Evolutionary conservation across 23 tunicate genomes (phyloP).

Genomic region (Styela clava): DNA sequence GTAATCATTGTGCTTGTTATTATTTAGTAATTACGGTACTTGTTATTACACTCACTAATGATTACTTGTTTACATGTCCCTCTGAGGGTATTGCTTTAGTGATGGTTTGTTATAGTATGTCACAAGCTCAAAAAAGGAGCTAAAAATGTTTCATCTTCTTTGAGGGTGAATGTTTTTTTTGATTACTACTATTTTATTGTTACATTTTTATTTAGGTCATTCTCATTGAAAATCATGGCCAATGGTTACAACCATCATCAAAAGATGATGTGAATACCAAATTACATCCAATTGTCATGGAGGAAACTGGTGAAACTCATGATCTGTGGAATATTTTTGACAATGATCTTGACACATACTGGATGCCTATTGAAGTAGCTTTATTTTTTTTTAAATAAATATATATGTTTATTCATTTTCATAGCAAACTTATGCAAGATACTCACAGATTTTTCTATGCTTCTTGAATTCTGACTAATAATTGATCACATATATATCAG

Average conservation of each 20-base stretch:
- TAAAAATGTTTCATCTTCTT: no score
- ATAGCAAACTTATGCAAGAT: not conserved
- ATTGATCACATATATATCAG: no score
- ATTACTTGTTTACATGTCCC: no score
- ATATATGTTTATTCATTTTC: not conserved
- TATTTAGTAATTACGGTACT: no score
- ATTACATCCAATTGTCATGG: constrained; percentile 22
- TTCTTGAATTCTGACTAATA: no score
- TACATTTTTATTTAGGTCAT: constrained; percentile 50
- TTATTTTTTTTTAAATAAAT: not conserved
- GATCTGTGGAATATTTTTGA: constrained; percentile 60
- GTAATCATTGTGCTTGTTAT: no score
- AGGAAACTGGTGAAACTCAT: constrained; percentile 37
- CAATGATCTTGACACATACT: constrained; percentile 56
- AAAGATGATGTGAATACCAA: constrained; percentile 27
- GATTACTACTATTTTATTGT: no score
- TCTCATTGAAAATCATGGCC: constrained; percentile 33
- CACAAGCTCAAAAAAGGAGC: no score
- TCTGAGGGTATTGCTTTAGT: no score
- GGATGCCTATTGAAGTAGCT: constrained; percentile 80
- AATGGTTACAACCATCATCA: constrained; percentile 44
- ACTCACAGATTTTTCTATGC: not conserved
- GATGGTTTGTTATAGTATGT: no score
- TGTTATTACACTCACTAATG: no score
- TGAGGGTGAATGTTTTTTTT: no score